Evolutionary conservation across 2,888 invertebrate species (phyloP), one percentile per base, ranked within the genome.

Genomic region (Eupsilia transversa): DNA sequence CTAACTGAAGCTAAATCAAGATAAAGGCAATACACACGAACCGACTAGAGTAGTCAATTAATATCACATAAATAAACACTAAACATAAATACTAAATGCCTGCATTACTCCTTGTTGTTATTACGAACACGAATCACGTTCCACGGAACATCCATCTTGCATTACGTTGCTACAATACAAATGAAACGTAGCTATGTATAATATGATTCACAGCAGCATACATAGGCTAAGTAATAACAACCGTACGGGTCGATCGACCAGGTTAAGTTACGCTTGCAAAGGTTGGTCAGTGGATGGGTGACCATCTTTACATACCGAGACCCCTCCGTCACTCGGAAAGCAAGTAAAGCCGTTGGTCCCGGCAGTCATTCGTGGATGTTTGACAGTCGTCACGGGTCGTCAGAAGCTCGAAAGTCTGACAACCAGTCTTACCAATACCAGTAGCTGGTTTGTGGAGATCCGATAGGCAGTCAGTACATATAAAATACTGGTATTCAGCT

Each of bases 131-230:
- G 63, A 23, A 56, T 74, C 81, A 81, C 81, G 81, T 81, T 60
- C 59, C 38, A 3, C 54, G 10, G 61, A 78, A 81, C 81, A 81
- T 81, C 23, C 56, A 81, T 81, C 81, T 68, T 56, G 46, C 73
- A 77, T 70, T 78, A 81, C 81, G 74, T 52, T 74, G 46, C 35
- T 74, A 56, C 60, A 73, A 80, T 81, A 81, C 81, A 71, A 81
- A 74, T 67, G 73, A 41, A 54, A 60, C 27, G 6, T 68, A 49
- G 23, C 54, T 35, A n/a, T 5, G 30, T 70, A 46, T 56, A n/a
- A 17, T 33, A 68, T 43, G 10, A 33, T 60, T 60, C 52, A 68
- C 30, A 54, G 9, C 17, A 35, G 5, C 35, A 52, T 75, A 69
- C 43, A 49, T 30, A 38, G 30, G 30, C 27, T 43, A 12, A 63